These are phyloP conservation scores for Drosophila eohydei DNA, from an alignment of 2,888 invertebrate genomes.

Conservation along the genomic window DNA sequence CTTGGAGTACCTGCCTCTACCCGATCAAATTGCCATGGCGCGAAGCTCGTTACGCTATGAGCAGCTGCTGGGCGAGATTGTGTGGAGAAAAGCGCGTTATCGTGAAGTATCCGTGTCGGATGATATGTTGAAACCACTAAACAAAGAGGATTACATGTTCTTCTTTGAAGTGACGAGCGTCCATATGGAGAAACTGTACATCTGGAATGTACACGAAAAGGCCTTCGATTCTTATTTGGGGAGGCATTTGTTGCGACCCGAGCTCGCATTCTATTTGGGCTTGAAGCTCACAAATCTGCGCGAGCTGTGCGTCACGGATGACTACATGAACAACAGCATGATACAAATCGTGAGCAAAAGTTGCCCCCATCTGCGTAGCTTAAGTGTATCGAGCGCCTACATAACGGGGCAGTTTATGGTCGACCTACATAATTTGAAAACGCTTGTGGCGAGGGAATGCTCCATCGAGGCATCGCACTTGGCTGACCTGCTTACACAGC, in stretches of 20 bases:
- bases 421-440: constrained; percentile 45
- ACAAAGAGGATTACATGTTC: constrained; percentile 63
- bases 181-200: constrained; percentile 64
- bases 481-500: constrained; percentile 46
- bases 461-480: constrained; percentile 54
- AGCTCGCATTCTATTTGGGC: constrained; percentile 58
- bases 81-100: constrained; percentile 63
- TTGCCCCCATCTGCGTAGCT: constrained; percentile 48
- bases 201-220: constrained; percentile 69
- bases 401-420: constrained; percentile 62
- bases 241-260: constrained; percentile 58
- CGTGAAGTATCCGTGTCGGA: constrained; percentile 67
- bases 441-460: constrained; percentile 63
- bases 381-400: constrained; percentile 66
- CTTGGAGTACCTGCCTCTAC: constrained; percentile 56
- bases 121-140: constrained; percentile 48
- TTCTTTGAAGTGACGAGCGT: constrained; percentile 63
- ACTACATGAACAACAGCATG: constrained; percentile 68
- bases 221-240: constrained; percentile 66
- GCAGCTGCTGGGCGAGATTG: constrained; percentile 50
- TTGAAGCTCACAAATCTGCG: constrained; percentile 54
- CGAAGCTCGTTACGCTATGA: constrained; percentile 53
- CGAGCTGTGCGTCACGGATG: constrained; percentile 62
- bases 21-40: constrained; percentile 66
- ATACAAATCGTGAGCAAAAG: constrained; percentile 57